Evolutionary conservation across 2,797 vertebrate species (phyloP).

Genomic region (Discoglossus pictus): DNA sequence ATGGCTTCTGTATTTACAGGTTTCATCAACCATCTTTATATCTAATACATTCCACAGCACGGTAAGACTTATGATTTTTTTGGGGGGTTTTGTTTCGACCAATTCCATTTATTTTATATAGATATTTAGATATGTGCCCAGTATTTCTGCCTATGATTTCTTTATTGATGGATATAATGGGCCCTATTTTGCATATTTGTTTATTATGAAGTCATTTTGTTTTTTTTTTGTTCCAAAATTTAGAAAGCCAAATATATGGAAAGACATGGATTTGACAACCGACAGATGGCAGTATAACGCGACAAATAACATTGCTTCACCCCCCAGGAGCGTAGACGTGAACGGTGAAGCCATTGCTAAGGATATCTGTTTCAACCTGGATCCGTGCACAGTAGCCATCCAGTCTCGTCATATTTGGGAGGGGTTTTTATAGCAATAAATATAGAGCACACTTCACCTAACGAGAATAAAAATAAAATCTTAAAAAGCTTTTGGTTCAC

Average conservation of each 20-base stretch:
- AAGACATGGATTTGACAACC: slow-evolving; percentile 5
- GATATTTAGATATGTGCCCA: too few relatives aligned
- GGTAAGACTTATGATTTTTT: too few relatives aligned
- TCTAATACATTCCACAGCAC: too few relatives aligned
- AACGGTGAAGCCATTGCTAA: slow-evolving; percentile 33
- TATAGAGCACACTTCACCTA: slow-evolving; percentile 28
- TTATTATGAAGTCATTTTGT: slow-evolving; percentile 16
- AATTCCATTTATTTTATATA: too few relatives aligned
- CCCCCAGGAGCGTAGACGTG: slow-evolving; percentile 31
- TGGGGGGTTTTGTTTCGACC: too few relatives aligned
- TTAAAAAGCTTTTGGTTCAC: too few relatives aligned
- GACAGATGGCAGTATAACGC: slow-evolving; percentile 41
- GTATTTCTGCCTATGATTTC: too few relatives aligned
- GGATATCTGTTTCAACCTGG: slow-evolving; percentile 25
- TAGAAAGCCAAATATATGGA: neutral
- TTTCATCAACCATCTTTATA: too few relatives aligned
- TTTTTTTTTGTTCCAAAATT: neutral
- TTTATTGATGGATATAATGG: too few relatives aligned
- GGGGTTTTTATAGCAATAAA: neutral
- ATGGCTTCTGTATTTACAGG: too few relatives aligned
- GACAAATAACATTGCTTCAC: slow-evolving; percentile 8
- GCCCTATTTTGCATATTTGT: slow-evolving; percentile 1
- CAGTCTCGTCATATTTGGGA: slow-evolving; percentile 13
- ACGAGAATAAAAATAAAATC: slow-evolving; percentile 5
- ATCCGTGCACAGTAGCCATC: slow-evolving; percentile 2